A percentile compares a stretch with the other conserved stretches of the same genome.
Evolutionary conservation across 2,888 invertebrate genomes (phyloP).

Genomic region (Baronia brevicornis): DNA sequence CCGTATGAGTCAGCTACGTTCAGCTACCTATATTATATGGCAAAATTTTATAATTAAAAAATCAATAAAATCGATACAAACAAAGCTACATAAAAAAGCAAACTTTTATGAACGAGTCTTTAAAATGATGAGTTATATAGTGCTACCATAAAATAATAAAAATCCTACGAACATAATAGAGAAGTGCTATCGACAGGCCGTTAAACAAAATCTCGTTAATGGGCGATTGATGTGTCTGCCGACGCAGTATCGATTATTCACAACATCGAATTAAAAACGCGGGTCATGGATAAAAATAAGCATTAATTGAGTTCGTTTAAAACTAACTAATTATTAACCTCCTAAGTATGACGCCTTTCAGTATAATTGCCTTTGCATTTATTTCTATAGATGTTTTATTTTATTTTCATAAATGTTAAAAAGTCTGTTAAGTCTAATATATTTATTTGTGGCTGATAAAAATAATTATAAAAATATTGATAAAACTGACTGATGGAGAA

Average conservation of each 20-base stretch:
- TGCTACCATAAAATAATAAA: constrained; percentile 4
- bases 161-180: constrained; percentile 5
- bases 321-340: constrained; percentile 8
- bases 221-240: not conserved
- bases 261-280: constrained; percentile 24
- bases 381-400: too few relatives aligned
- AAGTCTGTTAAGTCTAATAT: too few relatives aligned
- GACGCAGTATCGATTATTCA: constrained; percentile 7
- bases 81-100: too few relatives aligned
- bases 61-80: too few relatives aligned
- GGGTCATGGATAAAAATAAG: constrained; percentile 42
- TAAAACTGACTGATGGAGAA: too few relatives aligned
- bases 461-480: too few relatives aligned
- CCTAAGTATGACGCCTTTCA: not conserved
- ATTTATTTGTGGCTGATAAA: too few relatives aligned
- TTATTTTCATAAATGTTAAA: too few relatives aligned
- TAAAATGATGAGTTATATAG: constrained; percentile 5
- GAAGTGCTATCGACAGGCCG: constrained; percentile 2
- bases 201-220: constrained; percentile 9
- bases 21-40: too few relatives aligned
- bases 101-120: too few relatives aligned
- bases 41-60: too few relatives aligned
- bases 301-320: constrained; percentile 18
- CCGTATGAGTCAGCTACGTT: too few relatives aligned
- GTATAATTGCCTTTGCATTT: not conserved